A percentile compares a stretch with the other conserved stretches of the same genome.
Conservation (phyloP, 2,888 invertebrate species). For the Dynastes maya region DNA sequence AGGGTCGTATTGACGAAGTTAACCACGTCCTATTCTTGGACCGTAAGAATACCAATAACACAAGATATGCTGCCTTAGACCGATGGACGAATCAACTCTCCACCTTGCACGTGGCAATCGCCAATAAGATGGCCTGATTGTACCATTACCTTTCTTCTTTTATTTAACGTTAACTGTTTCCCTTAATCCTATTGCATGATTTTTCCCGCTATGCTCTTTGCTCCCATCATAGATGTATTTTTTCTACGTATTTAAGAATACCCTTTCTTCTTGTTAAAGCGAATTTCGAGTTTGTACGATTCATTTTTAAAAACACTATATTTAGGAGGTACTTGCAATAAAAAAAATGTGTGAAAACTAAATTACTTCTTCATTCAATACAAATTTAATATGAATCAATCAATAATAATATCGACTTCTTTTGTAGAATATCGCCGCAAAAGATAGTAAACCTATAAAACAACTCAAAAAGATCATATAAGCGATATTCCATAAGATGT, state of each 20-base stretch:
- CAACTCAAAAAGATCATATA: slow-evolving; percentile 45
- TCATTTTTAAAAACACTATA: slow-evolving; percentile 8
- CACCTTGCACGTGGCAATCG: slow-evolving; percentile 90
- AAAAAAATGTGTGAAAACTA: not conserved
- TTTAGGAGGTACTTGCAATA: slow-evolving; percentile 6
- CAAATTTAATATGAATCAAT: not conserved
- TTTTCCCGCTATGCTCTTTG: too few relatives aligned
- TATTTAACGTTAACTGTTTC: not conserved
- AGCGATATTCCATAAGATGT: slow-evolving; percentile 45
- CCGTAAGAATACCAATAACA: slow-evolving; percentile 85
- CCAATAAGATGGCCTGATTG: slow-evolving; percentile 85
- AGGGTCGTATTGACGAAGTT: slow-evolving; percentile 93
- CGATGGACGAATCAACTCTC: slow-evolving; percentile 96
- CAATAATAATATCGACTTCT: slow-evolving; percentile 30
- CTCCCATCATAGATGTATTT: too few relatives aligned
- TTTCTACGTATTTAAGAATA: too few relatives aligned
- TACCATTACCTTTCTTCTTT: slow-evolving; percentile 21
- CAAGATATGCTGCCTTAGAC: slow-evolving; percentile 93
- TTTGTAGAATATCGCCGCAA: slow-evolving; percentile 25
- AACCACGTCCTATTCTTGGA: slow-evolving; percentile 93
- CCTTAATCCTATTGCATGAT: not conserved
- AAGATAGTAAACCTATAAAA: slow-evolving; percentile 41
- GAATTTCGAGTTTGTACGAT: too few relatives aligned
- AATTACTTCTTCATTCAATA: not conserved
- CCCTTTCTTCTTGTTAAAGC: too few relatives aligned